Percentiles rank a stretch among this genome's conserved stretches.
These are phyloP conservation scores for Metalampra italica DNA, from an alignment of 2,888 invertebrate species.

Conservation along the genomic window DNA sequence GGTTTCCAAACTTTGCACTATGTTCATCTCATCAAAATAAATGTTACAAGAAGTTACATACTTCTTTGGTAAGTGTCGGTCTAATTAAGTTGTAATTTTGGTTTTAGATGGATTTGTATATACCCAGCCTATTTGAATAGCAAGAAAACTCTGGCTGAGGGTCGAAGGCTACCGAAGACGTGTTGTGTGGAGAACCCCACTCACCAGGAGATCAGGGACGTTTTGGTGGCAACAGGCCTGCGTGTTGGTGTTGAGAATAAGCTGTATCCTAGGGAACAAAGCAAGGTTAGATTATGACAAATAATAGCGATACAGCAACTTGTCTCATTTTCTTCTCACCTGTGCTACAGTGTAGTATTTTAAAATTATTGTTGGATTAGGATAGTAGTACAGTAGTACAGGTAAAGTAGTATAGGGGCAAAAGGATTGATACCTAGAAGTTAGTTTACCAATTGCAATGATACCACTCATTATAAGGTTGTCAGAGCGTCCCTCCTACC, in stretches of 20 bases:
- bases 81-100: not conserved
- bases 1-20: no score
- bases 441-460: no score
- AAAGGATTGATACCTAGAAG: no score
- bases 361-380: no score
- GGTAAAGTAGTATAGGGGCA: no score
- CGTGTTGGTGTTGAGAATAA: slow-evolving; percentile 95
- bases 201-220: slow-evolving; percentile 96
- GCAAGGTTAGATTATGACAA: slow-evolving; percentile 76
- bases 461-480: no score
- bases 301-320: no score
- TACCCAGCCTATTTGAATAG: slow-evolving; percentile 98
- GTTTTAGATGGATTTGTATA: slow-evolving; percentile 94
- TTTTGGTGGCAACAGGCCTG: slow-evolving; percentile 89
- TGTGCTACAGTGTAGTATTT: no score
- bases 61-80: not conserved
- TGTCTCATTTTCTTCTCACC: no score
- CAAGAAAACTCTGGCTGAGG: slow-evolving; percentile 93
- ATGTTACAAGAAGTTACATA: not conserved
- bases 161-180: slow-evolving; percentile 89
- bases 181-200: slow-evolving; percentile 97
- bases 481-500: no score
- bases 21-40: no score
- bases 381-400: no score
- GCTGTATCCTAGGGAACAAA: slow-evolving; percentile 92